Percentiles rank a stretch among this genome's conserved stretches.
Evolutionary conservation across 2,797 vertebrate genomes (phyloP).

Genomic region (Ctenopoma kingsleyae): DNA sequence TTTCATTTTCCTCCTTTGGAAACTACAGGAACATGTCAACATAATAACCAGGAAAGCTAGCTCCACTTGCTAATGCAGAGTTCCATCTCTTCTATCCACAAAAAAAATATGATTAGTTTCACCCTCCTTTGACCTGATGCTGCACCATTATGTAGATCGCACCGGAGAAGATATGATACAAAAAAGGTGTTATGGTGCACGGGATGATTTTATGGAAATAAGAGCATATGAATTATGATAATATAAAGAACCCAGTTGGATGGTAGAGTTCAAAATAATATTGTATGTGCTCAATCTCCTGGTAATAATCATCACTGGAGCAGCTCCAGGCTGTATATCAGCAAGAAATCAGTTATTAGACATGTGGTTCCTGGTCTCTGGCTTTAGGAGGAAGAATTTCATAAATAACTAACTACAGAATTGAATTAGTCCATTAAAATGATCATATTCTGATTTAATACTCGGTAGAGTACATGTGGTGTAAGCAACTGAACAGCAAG

Average conservation of each 20-base stretch:
- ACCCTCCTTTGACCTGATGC: conserved; percentile 9
- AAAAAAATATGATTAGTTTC: conserved; percentile 29
- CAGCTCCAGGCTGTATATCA: conserved; percentile 47
- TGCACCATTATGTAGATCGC: conserved; percentile 32
- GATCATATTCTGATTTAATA: conserved; percentile 51
- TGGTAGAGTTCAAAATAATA: conserved; percentile 63
- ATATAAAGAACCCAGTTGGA: conserved; percentile 43
- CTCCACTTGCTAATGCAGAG: not conserved
- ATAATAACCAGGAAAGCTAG: not conserved
- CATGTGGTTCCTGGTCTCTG: conserved; percentile 30
- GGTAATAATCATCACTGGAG: conserved; percentile 51
- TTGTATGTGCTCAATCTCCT: conserved; percentile 50
- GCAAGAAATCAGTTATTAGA: conserved; percentile 40
- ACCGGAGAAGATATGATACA: not conserved
- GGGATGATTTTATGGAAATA: conserved; percentile 41
- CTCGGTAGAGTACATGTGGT: conserved; percentile 4
- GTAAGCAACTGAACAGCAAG: not conserved
- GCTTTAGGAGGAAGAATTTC: conserved; percentile 34
- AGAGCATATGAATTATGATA: conserved; percentile 47
- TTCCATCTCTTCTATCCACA: conserved; percentile 2
- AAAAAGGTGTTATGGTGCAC: conserved; percentile 28
- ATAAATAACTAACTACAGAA: conserved; percentile 52
- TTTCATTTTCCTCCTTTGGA: conserved; percentile 2
- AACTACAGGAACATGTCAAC: not conserved
- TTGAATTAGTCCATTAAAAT: conserved; percentile 50